Evolutionary conservation across 2,797 vertebrate genomes (phyloP).

Genomic region (Peromyscus melanophrys): DNA sequence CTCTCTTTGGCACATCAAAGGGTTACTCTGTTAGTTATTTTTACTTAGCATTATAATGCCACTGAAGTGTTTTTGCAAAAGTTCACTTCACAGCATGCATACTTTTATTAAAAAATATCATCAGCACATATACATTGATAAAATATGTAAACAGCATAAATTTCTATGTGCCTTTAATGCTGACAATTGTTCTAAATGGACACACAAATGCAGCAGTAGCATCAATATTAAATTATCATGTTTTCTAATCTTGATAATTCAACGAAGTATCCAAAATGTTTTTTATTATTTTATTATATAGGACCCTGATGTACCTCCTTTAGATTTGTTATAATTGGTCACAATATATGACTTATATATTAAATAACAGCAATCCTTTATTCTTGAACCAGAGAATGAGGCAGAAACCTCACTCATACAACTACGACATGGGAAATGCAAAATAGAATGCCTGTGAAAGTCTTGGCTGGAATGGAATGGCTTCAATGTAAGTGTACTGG

Average conservation of each 20-base stretch:
- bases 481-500: not conserved
- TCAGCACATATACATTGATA: not conserved
- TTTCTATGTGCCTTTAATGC: not conserved
- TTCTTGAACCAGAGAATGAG: not conserved
- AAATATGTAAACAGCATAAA: not conserved
- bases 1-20: not conserved
- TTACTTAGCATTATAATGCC: not conserved
- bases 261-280: not conserved
- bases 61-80: not conserved
- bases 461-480: not conserved
- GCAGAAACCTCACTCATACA: rapidly evolving
- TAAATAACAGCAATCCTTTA: not conserved
- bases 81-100: not conserved
- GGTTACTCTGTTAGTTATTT: not conserved
- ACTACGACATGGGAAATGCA: not conserved
- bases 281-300: not conserved
- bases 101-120: not conserved
- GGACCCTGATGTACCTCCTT: not conserved
- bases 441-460: not conserved
- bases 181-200: not conserved
- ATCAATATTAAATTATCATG: not conserved
- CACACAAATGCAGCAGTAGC: not conserved
- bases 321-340: not conserved
- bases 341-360: not conserved
- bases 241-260: not conserved